Conservation (phyloP, 2,888 invertebrate genomes). For the Lochmaea capreae region DNA sequence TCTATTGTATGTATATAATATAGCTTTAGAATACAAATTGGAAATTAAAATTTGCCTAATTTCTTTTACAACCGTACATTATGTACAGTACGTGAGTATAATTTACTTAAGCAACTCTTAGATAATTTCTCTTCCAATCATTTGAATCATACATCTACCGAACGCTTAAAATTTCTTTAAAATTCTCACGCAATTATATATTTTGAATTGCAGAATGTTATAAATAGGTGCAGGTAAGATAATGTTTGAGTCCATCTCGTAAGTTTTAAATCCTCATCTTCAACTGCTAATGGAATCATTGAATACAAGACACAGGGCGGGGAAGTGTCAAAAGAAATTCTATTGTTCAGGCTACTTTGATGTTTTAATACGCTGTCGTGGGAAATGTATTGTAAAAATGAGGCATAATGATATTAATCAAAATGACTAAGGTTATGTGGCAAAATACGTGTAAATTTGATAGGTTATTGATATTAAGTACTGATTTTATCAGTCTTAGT, state of each 20-base stretch:
- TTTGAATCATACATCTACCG: neutral
- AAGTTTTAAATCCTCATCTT: conserved; percentile 41
- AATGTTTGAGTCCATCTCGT: conserved; percentile 32
- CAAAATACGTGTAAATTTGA: neutral
- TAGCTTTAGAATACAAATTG: too few species aligned
- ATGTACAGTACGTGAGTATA: too few species aligned
- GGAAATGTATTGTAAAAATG: conserved; percentile 28
- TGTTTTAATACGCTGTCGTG: conserved; percentile 44
- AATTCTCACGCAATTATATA: conserved; percentile 43
- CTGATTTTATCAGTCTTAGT: neutral
- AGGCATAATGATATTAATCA: conserved; percentile 12
- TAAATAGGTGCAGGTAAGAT: conserved; percentile 36
- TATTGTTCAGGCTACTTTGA: conserved; percentile 51
- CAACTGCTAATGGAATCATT: conserved; percentile 53
- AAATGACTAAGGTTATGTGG: conserved; percentile 13
- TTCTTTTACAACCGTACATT: too few species aligned
- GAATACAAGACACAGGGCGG: conserved; percentile 56
- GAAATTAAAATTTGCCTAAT: too few species aligned
- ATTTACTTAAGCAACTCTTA: too few species aligned
- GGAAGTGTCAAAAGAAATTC: conserved; percentile 60
- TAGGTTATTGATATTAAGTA: neutral
- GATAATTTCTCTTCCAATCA: too few species aligned
- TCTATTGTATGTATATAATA: too few species aligned
- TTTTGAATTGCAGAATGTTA: conserved; percentile 43
- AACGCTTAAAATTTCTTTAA: neutral